Evolutionary conservation across 2,797 vertebrate genomes (phyloP).

Genomic region (Capromys pilorides): DNA sequence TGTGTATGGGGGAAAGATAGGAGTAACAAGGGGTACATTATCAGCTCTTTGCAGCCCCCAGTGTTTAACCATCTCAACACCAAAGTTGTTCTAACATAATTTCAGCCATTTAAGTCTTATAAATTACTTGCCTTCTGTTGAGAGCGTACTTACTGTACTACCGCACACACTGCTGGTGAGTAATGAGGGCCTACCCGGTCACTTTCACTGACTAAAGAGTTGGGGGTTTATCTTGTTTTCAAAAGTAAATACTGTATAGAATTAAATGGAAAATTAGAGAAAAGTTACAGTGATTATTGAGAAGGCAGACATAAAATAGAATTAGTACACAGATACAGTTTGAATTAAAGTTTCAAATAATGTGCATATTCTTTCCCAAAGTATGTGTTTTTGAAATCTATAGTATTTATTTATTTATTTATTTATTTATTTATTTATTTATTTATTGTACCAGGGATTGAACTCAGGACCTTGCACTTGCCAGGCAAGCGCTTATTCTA

Average conservation of each 20-base stretch:
- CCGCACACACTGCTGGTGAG: neutral
- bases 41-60: neutral
- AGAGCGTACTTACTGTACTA: neutral
- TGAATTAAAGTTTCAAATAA: conserved; percentile 40
- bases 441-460: no score
- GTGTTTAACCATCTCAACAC: neutral
- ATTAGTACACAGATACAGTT: neutral
- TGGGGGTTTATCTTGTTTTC: neutral
- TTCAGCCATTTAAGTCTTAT: neutral
- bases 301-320: neutral
- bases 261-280: conserved; percentile 20
- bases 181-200: neutral
- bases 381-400: conserved; percentile 23
- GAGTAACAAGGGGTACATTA: neutral
- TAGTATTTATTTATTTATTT: neutral
- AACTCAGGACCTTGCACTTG: no score
- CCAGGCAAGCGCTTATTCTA: no score
- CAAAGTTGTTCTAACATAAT: neutral
- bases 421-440: neutral
- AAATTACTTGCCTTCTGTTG: neutral
- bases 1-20: neutral
- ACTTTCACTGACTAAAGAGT: conserved; percentile 1
- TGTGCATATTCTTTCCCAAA: neutral
- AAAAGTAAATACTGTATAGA: conserved; percentile 1
- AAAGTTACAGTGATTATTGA: conserved; percentile 19